Conservation (phyloP, 2,797 vertebrate species). For the Alca torda region DNA sequence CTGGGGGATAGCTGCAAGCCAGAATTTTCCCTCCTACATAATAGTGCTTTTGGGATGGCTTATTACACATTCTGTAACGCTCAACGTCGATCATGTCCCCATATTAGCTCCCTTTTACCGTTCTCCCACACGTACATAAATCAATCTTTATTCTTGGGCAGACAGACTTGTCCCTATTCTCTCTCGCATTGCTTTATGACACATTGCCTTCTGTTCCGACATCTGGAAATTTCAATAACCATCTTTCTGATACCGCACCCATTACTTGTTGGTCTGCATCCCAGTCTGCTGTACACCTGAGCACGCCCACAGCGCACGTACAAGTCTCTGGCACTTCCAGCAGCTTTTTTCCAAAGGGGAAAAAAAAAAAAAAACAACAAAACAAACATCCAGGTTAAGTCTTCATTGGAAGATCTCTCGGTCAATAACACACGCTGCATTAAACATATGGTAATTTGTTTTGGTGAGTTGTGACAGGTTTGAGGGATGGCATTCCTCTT, state of each 20-base stretch:
- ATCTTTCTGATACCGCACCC: neutral
- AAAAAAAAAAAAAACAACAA: neutral
- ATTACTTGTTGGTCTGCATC: neutral
- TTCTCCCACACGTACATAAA: neutral
- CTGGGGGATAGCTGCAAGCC: neutral
- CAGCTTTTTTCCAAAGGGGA: neutral
- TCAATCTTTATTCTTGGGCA: neutral
- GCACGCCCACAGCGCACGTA: neutral
- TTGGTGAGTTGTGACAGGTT: neutral
- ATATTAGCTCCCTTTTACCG: neutral
- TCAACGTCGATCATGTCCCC: fast-evolving
- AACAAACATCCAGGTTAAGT: neutral
- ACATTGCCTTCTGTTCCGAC: neutral
- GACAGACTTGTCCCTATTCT: neutral
- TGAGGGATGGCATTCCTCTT: neutral
- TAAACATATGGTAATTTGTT: neutral
- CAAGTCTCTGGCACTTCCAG: neutral
- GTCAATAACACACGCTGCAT: fast-evolving
- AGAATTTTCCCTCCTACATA: neutral
- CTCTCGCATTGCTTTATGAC: neutral
- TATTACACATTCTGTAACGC: neutral
- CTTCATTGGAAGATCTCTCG: neutral
- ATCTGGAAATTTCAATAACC: neutral
- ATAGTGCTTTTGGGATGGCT: neutral
- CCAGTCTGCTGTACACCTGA: neutral